A percentile compares a stretch with the other conserved stretches of the same genome.
Conservation (phyloP, 2,113 vertebrate species). For the Pantherophis guttatus region DNA sequence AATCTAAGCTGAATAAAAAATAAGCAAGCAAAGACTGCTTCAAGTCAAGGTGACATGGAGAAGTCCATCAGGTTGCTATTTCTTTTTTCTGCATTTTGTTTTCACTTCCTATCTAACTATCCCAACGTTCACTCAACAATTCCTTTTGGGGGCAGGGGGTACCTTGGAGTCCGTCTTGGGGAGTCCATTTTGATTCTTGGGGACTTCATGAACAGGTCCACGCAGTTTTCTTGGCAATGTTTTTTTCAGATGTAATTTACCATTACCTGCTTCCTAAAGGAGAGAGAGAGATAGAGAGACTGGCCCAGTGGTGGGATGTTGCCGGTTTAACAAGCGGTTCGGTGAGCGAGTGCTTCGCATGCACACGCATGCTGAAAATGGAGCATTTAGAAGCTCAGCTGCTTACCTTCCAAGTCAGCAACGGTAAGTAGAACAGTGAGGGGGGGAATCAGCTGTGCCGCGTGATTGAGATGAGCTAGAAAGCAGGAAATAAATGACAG, state of each 20-base stretch:
- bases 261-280: not conserved
- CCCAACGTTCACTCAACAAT: not conserved
- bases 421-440: too few species aligned
- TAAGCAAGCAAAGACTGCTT: not conserved
- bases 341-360: too few species aligned
- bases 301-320: not conserved
- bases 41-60: not conserved
- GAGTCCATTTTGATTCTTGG: not conserved
- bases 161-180: not conserved
- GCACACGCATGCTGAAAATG: too few species aligned
- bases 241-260: not conserved
- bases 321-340: too few species aligned
- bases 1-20: not conserved
- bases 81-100: not conserved
- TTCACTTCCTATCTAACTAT: not conserved
- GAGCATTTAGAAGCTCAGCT: too few species aligned
- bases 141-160: not conserved
- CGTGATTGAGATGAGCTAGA: too few species aligned
- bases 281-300: not conserved
- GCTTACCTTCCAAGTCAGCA: too few species aligned
- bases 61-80: not conserved
- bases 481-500: too few species aligned
- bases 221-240: not conserved
- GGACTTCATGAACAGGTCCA: not conserved
- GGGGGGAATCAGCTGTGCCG: too few species aligned